Evolutionary conservation across 2,888 invertebrate genomes (phyloP).

Genomic region (Harpalus rufipes): DNA sequence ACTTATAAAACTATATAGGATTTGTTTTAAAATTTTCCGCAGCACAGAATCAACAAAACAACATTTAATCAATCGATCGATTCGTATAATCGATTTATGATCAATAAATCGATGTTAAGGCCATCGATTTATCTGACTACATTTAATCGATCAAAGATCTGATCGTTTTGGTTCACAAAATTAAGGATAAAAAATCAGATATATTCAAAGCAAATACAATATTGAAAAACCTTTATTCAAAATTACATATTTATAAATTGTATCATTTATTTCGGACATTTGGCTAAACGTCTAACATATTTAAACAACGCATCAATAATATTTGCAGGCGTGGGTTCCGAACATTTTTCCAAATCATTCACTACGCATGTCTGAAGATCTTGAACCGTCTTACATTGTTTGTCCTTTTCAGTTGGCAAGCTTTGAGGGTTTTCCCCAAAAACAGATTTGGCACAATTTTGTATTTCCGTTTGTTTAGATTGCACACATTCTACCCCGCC

Average conservation of each 20-base stretch:
- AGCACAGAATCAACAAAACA: no score
- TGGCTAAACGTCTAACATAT: neutral
- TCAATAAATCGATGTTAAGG: no score
- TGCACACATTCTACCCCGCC: slow-evolving; percentile 79
- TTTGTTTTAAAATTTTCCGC: no score
- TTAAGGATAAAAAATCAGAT: no score
- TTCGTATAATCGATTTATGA: no score
- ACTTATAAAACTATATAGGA: no score
- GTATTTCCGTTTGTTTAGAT: slow-evolving; percentile 74
- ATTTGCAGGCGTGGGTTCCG: slow-evolving; percentile 88
- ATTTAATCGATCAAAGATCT: no score
- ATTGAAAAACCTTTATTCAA: no score
- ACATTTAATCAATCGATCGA: no score
- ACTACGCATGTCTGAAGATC: slow-evolving; percentile 81
- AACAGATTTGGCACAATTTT: slow-evolving; percentile 75
- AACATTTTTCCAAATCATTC: slow-evolving; percentile 82
- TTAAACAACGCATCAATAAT: slow-evolving; percentile 80
- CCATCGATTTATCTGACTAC: no score
- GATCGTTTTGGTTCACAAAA: no score
- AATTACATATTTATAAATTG: neutral
- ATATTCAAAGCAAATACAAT: no score
- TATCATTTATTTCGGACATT: slow-evolving; percentile 14
- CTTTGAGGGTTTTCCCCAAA: neutral
- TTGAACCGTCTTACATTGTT: neutral
- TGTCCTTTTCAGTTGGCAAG: neutral